Evolutionary conservation across 2,797 vertebrate species (phyloP).

Genomic region (Coilia nasus): DNA sequence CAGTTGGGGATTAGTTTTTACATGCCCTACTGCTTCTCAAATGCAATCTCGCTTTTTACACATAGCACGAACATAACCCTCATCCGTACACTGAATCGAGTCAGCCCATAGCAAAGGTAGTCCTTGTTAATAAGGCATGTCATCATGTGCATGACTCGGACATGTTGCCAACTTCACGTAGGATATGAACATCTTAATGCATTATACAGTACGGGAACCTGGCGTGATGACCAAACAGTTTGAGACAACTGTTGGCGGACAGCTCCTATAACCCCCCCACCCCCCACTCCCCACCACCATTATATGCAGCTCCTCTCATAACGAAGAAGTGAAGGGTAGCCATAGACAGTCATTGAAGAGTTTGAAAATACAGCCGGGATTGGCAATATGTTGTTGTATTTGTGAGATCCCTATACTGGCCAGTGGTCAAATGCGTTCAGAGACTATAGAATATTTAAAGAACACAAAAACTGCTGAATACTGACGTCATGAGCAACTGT

Average conservation of each 20-base stretch:
- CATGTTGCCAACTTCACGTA: not conserved
- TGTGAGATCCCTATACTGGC: no score
- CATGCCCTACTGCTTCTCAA: constrained; percentile 43
- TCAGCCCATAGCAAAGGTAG: not conserved
- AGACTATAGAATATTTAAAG: no score
- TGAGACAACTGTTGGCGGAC: not conserved
- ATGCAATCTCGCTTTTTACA: not conserved
- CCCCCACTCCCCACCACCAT: not conserved
- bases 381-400: not conserved
- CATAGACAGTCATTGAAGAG: not conserved
- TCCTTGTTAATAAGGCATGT: not conserved
- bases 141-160: not conserved
- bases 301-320: not conserved
- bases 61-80: not conserved
- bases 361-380: not conserved
- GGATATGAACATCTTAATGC: not conserved
- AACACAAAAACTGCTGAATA: not conserved
- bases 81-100: not conserved
- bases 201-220: not conserved
- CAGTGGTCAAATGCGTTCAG: no score
- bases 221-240: not conserved
- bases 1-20: constrained; percentile 44
- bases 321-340: not conserved
- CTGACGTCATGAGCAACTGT: not conserved
- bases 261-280: not conserved